Conservation (phyloP, 2,113 vertebrate species). For the Esox niger region DNA sequence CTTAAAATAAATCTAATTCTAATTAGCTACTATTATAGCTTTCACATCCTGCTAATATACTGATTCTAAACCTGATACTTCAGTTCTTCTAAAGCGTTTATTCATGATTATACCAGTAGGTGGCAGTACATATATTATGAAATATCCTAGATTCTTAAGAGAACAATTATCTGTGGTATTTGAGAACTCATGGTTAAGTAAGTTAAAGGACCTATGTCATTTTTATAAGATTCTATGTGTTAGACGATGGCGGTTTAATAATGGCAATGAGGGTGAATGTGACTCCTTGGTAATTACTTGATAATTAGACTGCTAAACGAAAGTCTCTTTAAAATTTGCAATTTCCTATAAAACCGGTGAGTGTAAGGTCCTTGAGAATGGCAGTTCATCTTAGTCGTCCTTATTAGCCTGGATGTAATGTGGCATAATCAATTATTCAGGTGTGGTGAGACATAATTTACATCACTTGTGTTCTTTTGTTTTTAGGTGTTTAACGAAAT, state of each 20-base stretch:
- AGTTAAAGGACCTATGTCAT: neutral
- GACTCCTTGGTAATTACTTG: constrained; percentile 1
- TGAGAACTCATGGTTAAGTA: no score
- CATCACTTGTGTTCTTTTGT: neutral
- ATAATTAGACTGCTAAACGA: neutral
- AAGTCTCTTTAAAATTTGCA: neutral
- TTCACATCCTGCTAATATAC: no score
- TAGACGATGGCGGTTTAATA: neutral
- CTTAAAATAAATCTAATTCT: no score
- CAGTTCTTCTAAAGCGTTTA: no score
- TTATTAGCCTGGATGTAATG: constrained; percentile 11
- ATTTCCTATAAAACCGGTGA: constrained; percentile 3
- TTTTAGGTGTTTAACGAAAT: neutral
- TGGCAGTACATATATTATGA: neutral
- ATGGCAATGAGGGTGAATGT: constrained; percentile 1
- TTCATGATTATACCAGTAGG: neutral
- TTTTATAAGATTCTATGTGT: neutral
- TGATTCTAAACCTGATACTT: neutral
- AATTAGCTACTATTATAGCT: no score
- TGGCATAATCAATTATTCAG: constrained; percentile 8
- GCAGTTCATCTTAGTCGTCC: constrained; percentile 1
- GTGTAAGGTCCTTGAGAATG: constrained; percentile 1
- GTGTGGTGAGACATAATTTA: neutral
- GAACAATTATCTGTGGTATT: no score
- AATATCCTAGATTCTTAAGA: no score